Conservation (phyloP, 2,888 invertebrate genomes). For the Onchidella celtica region DNA sequence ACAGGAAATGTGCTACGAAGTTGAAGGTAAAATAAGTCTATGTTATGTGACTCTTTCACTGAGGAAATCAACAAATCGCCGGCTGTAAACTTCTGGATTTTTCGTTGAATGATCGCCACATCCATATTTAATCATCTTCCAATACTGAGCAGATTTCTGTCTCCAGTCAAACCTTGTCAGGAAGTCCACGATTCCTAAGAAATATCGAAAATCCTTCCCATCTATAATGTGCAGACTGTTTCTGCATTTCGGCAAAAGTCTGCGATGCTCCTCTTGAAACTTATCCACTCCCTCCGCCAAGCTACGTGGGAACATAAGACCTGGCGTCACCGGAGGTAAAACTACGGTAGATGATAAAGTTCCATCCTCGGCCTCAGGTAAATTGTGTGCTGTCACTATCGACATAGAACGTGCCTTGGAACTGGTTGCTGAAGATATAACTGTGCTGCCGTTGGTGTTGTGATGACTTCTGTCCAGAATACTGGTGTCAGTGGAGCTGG, state of each 20-base stretch:
- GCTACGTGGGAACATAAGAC: conserved; percentile 52
- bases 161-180: conserved; percentile 68
- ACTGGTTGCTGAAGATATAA: not conserved
- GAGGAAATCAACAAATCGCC: conserved; percentile 67
- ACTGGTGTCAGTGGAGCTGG: not conserved
- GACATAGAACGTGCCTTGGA: not conserved
- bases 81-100: conserved; percentile 65
- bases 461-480: not conserved
- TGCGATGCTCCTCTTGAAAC: conserved; percentile 53
- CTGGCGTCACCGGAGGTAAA: conserved; percentile 11
- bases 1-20: too few species aligned
- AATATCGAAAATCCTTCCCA: conserved; percentile 67
- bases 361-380: not conserved
- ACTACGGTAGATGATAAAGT: not conserved
- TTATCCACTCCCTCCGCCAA: conserved; percentile 46
- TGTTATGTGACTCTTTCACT: conserved; percentile 53
- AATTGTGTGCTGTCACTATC: not conserved
- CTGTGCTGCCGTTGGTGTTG: not conserved
- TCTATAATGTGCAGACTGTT: conserved; percentile 74
- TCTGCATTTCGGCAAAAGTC: conserved; percentile 67
- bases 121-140: conserved; percentile 67
- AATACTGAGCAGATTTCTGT: conserved; percentile 61
- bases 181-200: conserved; percentile 74
- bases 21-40: too few species aligned
- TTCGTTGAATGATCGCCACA: conserved; percentile 72